Conservation (phyloP, 2,888 invertebrate species). For the Nomada fucata region DNA sequence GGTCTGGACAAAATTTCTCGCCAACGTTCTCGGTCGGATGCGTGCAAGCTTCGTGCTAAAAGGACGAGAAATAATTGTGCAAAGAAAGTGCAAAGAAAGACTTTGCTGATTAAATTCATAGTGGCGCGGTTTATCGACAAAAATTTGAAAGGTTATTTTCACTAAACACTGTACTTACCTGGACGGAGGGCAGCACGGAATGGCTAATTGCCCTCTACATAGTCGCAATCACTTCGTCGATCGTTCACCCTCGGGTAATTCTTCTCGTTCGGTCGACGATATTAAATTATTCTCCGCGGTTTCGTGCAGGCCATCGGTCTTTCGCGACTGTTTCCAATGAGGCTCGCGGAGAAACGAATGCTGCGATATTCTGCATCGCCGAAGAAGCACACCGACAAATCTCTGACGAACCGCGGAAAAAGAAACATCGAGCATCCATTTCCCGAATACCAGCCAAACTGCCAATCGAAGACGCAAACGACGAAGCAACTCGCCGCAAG, state of each 20-base stretch:
- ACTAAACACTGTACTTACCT: constrained; percentile 21
- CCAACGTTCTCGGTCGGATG: background rate
- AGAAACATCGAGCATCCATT: background rate
- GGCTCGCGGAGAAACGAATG: too few relatives aligned
- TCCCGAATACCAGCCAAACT: background rate
- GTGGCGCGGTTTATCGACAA: constrained; percentile 29
- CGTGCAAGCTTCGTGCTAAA: background rate
- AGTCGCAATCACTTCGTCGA: constrained; percentile 27
- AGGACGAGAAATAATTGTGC: background rate
- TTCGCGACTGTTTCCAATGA: background rate
- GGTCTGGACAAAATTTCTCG: background rate
- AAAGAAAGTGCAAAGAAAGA: background rate
- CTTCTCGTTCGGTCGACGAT: constrained; percentile 23
- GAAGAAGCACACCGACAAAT: background rate
- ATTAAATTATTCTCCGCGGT: constrained; percentile 33
- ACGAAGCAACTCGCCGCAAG: background rate
- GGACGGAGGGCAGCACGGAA: constrained; percentile 26
- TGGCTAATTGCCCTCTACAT: constrained; percentile 28
- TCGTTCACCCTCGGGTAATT: constrained; percentile 29
- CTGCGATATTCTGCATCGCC: too few relatives aligned
- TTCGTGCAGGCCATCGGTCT: constrained; percentile 21
- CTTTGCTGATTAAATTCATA: background rate
- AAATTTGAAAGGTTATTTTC: constrained; percentile 46
- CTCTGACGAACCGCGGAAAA: background rate
- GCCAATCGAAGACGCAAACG: constrained; percentile 3